These are phyloP conservation scores for Tineola bisselliella DNA, from an alignment of 2,888 invertebrate genomes.

Conservation along the genomic window DNA sequence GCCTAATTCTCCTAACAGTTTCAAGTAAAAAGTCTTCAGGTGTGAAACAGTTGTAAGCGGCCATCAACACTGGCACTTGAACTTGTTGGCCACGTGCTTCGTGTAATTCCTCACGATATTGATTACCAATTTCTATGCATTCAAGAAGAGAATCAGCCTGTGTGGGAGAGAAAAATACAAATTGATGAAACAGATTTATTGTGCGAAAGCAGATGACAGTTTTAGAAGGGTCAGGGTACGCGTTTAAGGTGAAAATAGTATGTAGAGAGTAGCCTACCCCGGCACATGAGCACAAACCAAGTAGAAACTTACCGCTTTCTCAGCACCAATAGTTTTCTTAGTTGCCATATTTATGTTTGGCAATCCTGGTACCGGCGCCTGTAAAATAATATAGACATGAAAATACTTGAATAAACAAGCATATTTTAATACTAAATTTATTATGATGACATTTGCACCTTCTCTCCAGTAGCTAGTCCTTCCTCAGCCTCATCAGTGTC, in stretches of 20 bases:
- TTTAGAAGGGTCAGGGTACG: too few species aligned
- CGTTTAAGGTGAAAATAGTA: too few species aligned
- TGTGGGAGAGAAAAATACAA: too few species aligned
- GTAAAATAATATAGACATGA: too few species aligned
- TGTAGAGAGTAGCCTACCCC: too few species aligned
- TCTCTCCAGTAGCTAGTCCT: conserved; percentile 79
- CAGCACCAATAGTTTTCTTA: conserved; percentile 86
- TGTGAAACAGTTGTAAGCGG: conserved; percentile 77
- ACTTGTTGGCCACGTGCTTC: conserved; percentile 62
- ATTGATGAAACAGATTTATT: too few species aligned
- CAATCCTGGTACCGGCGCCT: conserved; percentile 73
- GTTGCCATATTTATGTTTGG: conserved; percentile 85
- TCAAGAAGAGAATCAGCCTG: conserved; percentile 91
- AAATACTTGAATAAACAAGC: too few species aligned
- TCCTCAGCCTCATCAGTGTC: conserved; percentile 91
- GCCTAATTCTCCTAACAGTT: conserved; percentile 79
- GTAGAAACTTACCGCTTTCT: conserved; percentile 78
- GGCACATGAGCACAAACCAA: too few species aligned
- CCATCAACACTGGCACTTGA: conserved; percentile 81
- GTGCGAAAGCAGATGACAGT: too few species aligned
- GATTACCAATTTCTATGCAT: conserved; percentile 81
- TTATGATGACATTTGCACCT: conserved; percentile 20
- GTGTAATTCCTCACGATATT: conserved; percentile 68
- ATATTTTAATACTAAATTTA: not conserved
- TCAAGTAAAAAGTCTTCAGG: conserved; percentile 84